A percentile compares a stretch with the other conserved stretches of the same genome.
Conservation (phyloP, 2,797 vertebrate genomes). For the Neosalanx taihuensis region DNA sequence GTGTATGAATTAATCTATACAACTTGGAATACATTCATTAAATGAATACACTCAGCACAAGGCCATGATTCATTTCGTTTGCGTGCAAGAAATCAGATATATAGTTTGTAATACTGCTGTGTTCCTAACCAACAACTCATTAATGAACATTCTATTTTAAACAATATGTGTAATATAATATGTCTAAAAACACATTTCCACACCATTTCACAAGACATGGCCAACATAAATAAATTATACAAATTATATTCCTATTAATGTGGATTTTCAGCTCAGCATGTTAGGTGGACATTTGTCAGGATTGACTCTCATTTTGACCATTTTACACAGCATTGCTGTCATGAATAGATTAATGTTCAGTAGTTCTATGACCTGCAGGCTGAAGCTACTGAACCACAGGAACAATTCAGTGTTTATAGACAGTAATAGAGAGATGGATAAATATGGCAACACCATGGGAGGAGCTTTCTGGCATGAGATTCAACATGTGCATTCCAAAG, state of each 20-base stretch:
- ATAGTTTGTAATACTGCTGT: too few relatives aligned
- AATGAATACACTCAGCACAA: conserved; percentile 7
- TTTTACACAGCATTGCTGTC: neutral
- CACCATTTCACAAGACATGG: too few relatives aligned
- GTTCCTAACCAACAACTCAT: too few relatives aligned
- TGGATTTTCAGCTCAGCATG: too few relatives aligned
- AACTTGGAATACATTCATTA: conserved; percentile 7
- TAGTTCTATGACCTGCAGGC: neutral
- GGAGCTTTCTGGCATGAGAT: neutral
- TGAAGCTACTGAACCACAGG: neutral
- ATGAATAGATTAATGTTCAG: neutral
- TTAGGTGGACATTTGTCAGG: too few relatives aligned
- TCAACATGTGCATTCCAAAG: neutral
- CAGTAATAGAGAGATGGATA: neutral
- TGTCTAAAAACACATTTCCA: too few relatives aligned
- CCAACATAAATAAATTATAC: too few relatives aligned
- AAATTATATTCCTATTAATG: too few relatives aligned
- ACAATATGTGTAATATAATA: too few relatives aligned
- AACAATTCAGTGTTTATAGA: neutral
- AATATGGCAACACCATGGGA: neutral
- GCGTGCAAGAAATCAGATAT: too few relatives aligned
- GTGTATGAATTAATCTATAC: neutral
- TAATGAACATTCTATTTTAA: too few relatives aligned
- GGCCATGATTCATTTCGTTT: neutral
- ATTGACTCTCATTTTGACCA: neutral